A percentile compares a stretch with the other conserved stretches of the same genome.
phyloP scores from a whole-genome alignment of 2,797 vertebrate species.

The Pipistrellus pipistrellus region DNA sequence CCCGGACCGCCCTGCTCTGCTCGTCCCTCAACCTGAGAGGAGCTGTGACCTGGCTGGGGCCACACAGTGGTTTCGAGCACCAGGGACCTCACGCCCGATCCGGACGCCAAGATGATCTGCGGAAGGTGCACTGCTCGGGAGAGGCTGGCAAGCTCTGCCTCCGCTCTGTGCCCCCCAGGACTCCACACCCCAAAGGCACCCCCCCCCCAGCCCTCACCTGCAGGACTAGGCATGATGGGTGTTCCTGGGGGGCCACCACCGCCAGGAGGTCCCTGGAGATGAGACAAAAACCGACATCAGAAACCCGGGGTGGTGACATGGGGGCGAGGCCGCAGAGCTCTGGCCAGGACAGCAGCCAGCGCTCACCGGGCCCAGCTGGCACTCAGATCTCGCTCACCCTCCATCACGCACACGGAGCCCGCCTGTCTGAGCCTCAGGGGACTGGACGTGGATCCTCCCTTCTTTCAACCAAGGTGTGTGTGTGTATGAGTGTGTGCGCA shows the following conservation, averaged over 20 bases:
- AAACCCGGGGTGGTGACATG: not conserved
- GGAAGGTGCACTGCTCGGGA: not conserved
- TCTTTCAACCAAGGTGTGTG: not conserved
- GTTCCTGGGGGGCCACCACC: slow-evolving; percentile 99
- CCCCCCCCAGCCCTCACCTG: slow-evolving; percentile 89
- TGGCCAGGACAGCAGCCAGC: slow-evolving; percentile 6
- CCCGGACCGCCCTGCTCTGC: not conserved
- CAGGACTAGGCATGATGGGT: slow-evolving; percentile 99
- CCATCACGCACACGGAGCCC: not conserved
- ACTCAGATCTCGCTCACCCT: slow-evolving; percentile 8
- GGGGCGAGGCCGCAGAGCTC: slow-evolving; percentile 19
- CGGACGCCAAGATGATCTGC: not conserved
- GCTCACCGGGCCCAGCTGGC: slow-evolving; percentile 15
- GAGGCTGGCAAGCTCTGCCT: not conserved
- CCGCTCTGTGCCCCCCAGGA: not conserved
- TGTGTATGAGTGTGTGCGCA: too few species aligned
- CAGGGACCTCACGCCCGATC: not conserved
- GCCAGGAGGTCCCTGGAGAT: slow-evolving; percentile 95
- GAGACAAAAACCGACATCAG: slow-evolving; percentile 71
- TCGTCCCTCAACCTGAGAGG: not conserved
- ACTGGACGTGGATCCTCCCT: not conserved
- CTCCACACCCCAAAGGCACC: fast-evolving
- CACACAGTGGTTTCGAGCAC: not conserved
- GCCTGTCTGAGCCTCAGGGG: not conserved
- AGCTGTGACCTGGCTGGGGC: not conserved